Evolutionary conservation across 1,140 invertebrate genomes (phyloP), one percentile per base, ranked within the genome.

Genomic region (Diorhabda sublineata): DNA sequence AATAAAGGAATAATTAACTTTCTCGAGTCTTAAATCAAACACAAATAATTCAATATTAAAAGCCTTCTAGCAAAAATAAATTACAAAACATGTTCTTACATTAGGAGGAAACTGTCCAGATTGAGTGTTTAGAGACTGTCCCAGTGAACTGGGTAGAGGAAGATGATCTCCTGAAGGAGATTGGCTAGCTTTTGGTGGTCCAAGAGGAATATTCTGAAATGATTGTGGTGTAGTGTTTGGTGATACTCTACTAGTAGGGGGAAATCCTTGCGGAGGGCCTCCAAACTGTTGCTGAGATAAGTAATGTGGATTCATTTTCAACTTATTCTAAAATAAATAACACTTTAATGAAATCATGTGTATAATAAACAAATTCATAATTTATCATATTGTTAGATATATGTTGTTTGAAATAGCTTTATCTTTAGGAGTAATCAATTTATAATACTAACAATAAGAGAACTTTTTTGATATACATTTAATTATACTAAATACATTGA

Each of bases 301-400:
- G 67, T 76, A 80, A 62, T 79, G 77, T 44, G 78, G 75, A 74
- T 81, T 79, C 80, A 81, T 81, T 63, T 52, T 72, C 56, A 60
- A 52, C 26, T 26, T 42, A 42, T 26, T 5, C 60, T 62, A 59
- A 45, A 47, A 52, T 26, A 26, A 26, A 26, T 26, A 26, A 1
- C 0, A 26, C 26, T 1, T 26, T 26, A 26, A 26, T 26, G 26
- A 26, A 26, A 26, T 26, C 26, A 26, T 26, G 26, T 26, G 26
- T 26, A 26, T 26, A 26, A 59, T 44, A 58, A 66, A 43, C 47
- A 43, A 58, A n/a, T 43, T 58, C 52, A 43, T 11, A 41, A 64
- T 5, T 58, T 60, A 42, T 69, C 42, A 8, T 43, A 5, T 57
- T 42, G 42, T 61, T 3, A 26, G 9, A 61, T 61, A 42, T 41